Base-by-base conservation (phyloP, 1,140 invertebrate genomes). In the Euwallacea similis region DNA sequence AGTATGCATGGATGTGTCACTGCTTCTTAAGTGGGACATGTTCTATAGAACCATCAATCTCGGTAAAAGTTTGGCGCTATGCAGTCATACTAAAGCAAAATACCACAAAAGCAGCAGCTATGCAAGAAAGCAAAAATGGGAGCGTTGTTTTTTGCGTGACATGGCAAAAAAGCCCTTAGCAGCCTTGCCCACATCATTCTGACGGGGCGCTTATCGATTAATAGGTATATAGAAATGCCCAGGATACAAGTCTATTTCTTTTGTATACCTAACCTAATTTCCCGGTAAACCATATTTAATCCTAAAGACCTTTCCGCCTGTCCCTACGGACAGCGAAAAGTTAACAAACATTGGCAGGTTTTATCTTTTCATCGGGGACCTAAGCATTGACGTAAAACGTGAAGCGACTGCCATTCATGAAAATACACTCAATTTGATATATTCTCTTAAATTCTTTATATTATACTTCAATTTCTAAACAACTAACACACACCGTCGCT, bases 151-250 rank as follows among this genome's bases (percentile, higher is more conserved):
- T 58, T 65, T 63, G 47, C 54, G 47, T 65, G 69, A 64, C 69
- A 43, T 10, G 9, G 69, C 62, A 65, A 56, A 71, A 70, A 71
- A 63, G 21, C 56, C 54, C 59, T 54, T 68, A 33, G 21, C 15
- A 53, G 53, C 66, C 66, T 60, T 46, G 58, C 66, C 60, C 60
- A 64, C 41, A 64, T 47, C 60, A 59, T 58, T 46, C 47, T 46
- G 44, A 43, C 60, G 41, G 41, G 54, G 21, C 15, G 60, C 10
- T 54, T 65, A 71, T 71, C 46, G 69, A 66, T 71, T 71, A 60
- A 61, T 50, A 71, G 69, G 69, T 66, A 71, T 71, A 71, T 63
- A 71, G 69, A 71, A 71, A 71, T 71, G 69, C 69, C 69, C 69
- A 71, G 69, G 62, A 66, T 59, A 66, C 55, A 60, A 59, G 43